A percentile compares a stretch with the other conserved stretches of the same genome.
Evolutionary conservation across 2,113 vertebrate genomes (phyloP).

Genomic region (Rhinolophus ferrumequinum): DNA sequence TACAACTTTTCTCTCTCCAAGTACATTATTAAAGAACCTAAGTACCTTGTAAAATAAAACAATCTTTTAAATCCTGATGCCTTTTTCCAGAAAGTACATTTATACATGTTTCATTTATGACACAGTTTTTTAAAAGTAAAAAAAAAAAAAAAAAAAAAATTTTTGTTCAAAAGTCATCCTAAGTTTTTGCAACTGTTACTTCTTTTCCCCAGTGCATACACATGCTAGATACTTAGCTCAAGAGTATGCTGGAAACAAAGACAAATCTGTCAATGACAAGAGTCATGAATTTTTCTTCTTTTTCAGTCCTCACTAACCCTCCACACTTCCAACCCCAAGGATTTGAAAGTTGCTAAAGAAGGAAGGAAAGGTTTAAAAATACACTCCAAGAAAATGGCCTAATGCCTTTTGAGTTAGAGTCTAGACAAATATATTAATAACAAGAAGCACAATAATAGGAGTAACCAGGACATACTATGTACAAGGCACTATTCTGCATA

Average conservation of each 20-base stretch:
- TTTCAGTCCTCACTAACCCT: constrained; percentile 11
- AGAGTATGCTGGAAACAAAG: constrained; percentile 14
- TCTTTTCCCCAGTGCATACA: background rate
- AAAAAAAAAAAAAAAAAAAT: background rate
- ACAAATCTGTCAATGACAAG: background rate
- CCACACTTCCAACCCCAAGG: background rate
- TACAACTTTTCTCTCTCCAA: background rate
- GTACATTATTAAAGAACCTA: background rate
- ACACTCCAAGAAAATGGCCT: background rate
- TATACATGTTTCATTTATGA: background rate
- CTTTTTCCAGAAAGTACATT: constrained; percentile 23
- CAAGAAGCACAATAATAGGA: background rate
- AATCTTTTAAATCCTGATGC: background rate
- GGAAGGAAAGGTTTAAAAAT: background rate
- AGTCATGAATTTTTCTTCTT: constrained; percentile 30
- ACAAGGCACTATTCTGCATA: background rate
- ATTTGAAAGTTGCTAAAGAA: background rate
- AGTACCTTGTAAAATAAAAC: background rate
- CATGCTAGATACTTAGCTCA: background rate
- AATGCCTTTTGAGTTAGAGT: background rate
- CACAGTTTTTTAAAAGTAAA: background rate
- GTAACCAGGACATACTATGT: background rate
- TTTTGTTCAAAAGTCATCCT: background rate
- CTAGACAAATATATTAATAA: background rate
- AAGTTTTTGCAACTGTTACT: background rate